phyloP scores from a whole-genome alignment of 2,113 vertebrate species.

The Salvelinus fontinalis region DNA sequence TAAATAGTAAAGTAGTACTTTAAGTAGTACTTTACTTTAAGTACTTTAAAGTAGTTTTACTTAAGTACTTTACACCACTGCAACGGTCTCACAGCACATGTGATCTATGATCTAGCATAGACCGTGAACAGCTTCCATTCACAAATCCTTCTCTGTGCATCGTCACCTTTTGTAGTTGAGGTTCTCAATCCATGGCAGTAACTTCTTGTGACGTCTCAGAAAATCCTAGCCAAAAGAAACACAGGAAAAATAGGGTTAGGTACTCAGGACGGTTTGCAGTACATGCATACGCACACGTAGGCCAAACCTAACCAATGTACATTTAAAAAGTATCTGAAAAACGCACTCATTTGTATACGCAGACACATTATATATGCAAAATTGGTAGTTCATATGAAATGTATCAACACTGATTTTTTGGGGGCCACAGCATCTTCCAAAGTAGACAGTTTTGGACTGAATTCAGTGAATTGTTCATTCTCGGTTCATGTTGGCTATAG shows the following conservation, averaged over 20 bases:
- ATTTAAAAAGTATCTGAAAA: background rate
- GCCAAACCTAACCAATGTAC: background rate
- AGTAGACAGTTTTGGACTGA: background rate
- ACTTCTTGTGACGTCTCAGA: conserved; percentile 70
- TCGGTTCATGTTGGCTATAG: background rate
- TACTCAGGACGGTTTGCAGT: conserved; percentile 53
- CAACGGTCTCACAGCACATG: conserved; percentile 72
- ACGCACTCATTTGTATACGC: background rate
- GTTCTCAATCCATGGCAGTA: conserved; percentile 50
- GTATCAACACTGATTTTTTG: background rate
- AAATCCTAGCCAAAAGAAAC: conserved; percentile 54
- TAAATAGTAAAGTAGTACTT: too few relatives aligned
- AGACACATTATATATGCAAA: too few relatives aligned
- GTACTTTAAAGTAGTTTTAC: too few relatives aligned
- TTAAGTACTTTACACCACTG: conserved; percentile 37
- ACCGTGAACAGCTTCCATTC: conserved; percentile 70
- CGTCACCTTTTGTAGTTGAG: conserved; percentile 63
- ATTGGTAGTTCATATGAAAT: background rate
- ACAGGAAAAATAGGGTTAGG: conserved; percentile 58
- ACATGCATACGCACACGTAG: conserved; percentile 60
- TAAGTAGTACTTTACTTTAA: too few relatives aligned
- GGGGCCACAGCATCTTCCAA: background rate
- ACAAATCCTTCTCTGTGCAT: conserved; percentile 78
- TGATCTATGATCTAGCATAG: conserved; percentile 79
- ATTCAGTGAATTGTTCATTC: background rate